phyloP scores from a whole-genome alignment of 2,797 vertebrate genomes.

The Myripristis jacobus region DNA sequence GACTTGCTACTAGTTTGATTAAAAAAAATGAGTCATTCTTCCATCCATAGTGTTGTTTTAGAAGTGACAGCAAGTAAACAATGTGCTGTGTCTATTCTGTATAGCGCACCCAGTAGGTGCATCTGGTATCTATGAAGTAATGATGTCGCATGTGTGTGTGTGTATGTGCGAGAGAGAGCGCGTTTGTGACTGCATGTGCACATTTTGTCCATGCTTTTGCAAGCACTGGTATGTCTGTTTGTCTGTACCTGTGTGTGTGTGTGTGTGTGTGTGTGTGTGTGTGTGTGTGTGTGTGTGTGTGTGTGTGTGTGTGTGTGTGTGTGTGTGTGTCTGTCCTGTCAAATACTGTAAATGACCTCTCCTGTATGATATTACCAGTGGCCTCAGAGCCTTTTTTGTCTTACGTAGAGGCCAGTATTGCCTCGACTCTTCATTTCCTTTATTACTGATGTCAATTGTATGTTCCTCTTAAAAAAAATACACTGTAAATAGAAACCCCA shows the following conservation, averaged over 20 bases:
- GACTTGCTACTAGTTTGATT: constrained; percentile 23
- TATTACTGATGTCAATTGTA: constrained; percentile 71
- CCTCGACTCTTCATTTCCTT: constrained; percentile 75
- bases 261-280: constrained; percentile 26
- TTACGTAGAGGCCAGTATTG: constrained; percentile 65
- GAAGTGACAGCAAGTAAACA: constrained; percentile 45
- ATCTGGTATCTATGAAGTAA: constrained; percentile 59
- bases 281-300: constrained; percentile 16
- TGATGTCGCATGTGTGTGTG: constrained; percentile 12
- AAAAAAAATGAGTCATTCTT: constrained; percentile 27
- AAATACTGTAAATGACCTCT: constrained; percentile 74
- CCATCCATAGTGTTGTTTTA: constrained; percentile 44
- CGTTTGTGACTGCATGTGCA: neutral
- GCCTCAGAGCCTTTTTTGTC: constrained; percentile 37
- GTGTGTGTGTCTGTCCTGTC: constrained; percentile 30
- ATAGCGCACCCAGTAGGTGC: constrained; percentile 42
- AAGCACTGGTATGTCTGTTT: no score
- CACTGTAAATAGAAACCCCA: constrained; percentile 78
- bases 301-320: constrained; percentile 33
- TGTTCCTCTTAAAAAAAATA: constrained; percentile 70
- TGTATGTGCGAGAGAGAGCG: neutral
- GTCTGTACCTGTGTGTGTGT: constrained; percentile 42
- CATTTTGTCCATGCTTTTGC: no score
- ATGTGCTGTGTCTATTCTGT: constrained; percentile 36
- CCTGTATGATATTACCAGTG: constrained; percentile 68